These are phyloP conservation scores for Chaitophorus viminalis DNA, from an alignment of 2,888 invertebrate genomes.

Conservation along the genomic window DNA sequence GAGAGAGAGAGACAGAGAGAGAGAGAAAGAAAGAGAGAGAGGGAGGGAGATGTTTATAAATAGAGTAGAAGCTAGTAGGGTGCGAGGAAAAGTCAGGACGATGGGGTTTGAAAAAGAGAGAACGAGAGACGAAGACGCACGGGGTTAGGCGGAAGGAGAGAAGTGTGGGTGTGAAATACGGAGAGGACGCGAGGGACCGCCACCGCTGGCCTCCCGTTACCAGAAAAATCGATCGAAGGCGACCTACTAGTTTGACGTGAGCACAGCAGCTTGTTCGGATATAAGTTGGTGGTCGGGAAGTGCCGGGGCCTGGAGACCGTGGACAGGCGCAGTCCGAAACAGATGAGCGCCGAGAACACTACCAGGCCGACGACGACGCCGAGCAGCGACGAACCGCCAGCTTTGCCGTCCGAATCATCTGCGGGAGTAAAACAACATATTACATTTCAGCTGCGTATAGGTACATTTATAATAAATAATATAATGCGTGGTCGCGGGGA, in stretches of 20 bases:
- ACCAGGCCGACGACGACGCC: constrained; percentile 88
- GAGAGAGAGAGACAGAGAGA: too few species aligned
- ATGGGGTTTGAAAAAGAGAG: too few species aligned
- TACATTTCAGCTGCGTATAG: background rate
- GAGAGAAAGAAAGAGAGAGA: too few species aligned
- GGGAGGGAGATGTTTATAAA: too few species aligned
- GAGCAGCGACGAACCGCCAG: constrained; percentile 70
- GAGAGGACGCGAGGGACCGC: background rate
- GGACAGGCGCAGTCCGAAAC: constrained; percentile 89
- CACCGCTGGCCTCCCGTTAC: background rate
- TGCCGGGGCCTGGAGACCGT: constrained; percentile 75
- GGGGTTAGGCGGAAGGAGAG: too few species aligned
- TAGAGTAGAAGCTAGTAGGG: too few species aligned
- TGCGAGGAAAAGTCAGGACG: background rate
- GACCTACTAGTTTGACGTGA: constrained; percentile 61
- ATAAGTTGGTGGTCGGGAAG: constrained; percentile 77
- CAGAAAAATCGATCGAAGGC: constrained; percentile 45
- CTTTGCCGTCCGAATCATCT: constrained; percentile 52
- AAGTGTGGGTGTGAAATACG: too few species aligned
- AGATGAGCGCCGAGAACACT: constrained; percentile 85
- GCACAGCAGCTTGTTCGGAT: constrained; percentile 61
- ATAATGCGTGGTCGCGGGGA: background rate
- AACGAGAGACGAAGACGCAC: background rate
- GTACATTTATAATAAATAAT: constrained; percentile 61
- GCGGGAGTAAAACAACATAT: constrained; percentile 18